Evolutionary conservation across 2,888 invertebrate species (phyloP), one percentile per base, ranked within the genome.

Genomic region (Eucriotettix oculatus): DNA sequence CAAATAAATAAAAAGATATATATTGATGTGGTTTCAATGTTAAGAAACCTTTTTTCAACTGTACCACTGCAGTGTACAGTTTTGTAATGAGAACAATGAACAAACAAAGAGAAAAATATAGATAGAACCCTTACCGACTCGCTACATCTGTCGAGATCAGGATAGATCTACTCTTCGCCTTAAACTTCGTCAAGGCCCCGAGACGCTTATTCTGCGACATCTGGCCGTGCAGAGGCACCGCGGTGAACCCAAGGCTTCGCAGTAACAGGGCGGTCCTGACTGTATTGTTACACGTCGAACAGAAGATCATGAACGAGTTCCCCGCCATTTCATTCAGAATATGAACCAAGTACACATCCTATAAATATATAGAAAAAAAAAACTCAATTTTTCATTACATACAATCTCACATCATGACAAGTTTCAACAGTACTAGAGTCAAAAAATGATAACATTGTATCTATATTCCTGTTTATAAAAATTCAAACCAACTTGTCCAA

Each of bases 111-210:
- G 3, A 29, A 29, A 29, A 7, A 29, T 2, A 29, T 29, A 29
- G 29, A 5, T 29, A 7, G 29, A 29, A 29, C 29, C 29, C 72
- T 71, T 66, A 90, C 90, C 93, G 85, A 70, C 96, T 96, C 1
- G 98, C 99, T 1, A 99, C 99, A 76, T 99, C 99, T 0, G 99
- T 99, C 14, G 98, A 98, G 61, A 99, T 92, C 9, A 99, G 79
- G 68, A 99, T 90, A 0, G 94, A 91, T n/a, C 97, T 77, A 68
- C 82, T 85, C 74, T 94, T 95, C 41, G 88, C 87, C 75, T 93
- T 94, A 73, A 99, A 99, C 77, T 99, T 99, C 67, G 94, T 95
- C 16, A 99, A 76, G 0, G 98, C 87, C 0, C 94, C 97, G 55
- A 99, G 78, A 43, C 99, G 81, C 71, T 97, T 97, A 71, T 95